phyloP scores from a whole-genome alignment of 1,140 invertebrate genomes.

The Drosophila littoralis region DNA sequence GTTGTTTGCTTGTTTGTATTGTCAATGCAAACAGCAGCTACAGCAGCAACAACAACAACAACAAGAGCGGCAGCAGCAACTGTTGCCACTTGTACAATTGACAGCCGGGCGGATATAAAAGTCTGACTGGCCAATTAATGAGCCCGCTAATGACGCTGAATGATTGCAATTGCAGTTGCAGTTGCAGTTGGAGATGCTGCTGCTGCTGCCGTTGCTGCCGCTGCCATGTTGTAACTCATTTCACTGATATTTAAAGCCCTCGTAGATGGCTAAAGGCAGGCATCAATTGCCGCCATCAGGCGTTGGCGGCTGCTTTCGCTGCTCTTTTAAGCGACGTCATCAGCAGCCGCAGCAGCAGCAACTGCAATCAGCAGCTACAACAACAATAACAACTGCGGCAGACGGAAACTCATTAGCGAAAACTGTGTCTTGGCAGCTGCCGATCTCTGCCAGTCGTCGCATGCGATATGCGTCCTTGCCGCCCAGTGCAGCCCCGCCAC shows the following conservation, averaged over 20 bases:
- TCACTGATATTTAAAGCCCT: constrained; percentile 32
- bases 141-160: constrained; percentile 67
- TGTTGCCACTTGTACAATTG: constrained; percentile 44
- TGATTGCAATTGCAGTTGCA: constrained; percentile 45
- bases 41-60: constrained; percentile 1
- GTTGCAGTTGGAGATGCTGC: constrained; percentile 13
- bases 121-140: constrained; percentile 73
- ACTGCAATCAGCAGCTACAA: constrained; percentile 1
- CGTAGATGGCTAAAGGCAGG: constrained; percentile 6
- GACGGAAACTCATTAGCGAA: constrained; percentile 81
- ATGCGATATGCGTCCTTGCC: constrained; percentile 11
- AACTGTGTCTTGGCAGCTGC: constrained; percentile 66
- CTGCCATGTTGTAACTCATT: constrained; percentile 48
- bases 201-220: constrained; percentile 17
- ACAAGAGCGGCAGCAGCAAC: background rate
- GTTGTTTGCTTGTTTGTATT: constrained; percentile 59
- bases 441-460: constrained; percentile 11
- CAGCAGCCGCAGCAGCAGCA: constrained; percentile 34
- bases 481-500: no score
- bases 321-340: constrained; percentile 64
- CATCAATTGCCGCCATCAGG: constrained; percentile 24
- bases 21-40: constrained; percentile 49
- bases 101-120: constrained; percentile 66
- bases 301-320: constrained; percentile 24
- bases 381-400: constrained; percentile 31